Evolutionary conservation across 1,140 invertebrate genomes (phyloP).

Genomic region (Semibalanus balanoides): DNA sequence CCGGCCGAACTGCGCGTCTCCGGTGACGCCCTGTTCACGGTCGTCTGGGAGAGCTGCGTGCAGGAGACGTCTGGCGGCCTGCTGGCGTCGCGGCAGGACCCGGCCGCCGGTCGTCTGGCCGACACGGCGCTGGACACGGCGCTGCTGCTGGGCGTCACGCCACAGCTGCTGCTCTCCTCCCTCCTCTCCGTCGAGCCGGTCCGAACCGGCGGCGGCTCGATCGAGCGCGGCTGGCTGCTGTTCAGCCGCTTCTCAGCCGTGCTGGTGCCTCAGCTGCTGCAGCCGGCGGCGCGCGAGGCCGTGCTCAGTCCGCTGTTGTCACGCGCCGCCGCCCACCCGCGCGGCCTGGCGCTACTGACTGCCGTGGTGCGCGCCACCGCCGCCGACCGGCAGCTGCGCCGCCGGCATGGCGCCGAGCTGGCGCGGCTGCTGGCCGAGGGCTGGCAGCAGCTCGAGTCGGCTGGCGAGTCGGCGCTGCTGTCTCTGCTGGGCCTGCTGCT

Average conservation of each 20-base stretch:
- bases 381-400: constrained; percentile 12
- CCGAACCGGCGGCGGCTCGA: not conserved
- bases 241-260: not conserved
- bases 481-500: constrained; percentile 13
- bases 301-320: constrained; percentile 11
- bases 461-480: constrained; percentile 8
- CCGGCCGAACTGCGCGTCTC: not conserved
- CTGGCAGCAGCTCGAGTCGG: constrained; percentile 14
- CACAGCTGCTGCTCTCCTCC: not conserved
- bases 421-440: constrained; percentile 2
- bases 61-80: too few species aligned
- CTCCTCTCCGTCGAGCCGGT: not conserved
- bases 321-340: constrained; percentile 6
- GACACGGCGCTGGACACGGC: not conserved
- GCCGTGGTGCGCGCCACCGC: constrained; percentile 12
- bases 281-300: not conserved
- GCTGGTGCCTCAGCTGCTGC: constrained; percentile 5
- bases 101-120: not conserved
- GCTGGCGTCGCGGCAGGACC: too few species aligned
- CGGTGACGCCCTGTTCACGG: not conserved
- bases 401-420: not conserved
- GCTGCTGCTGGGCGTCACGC: not conserved
- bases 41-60: not conserved
- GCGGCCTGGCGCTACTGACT: constrained; percentile 9
- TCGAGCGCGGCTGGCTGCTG: not conserved